These are phyloP conservation scores for Morbakka virulenta DNA, from an alignment of 30 jellyfish, hydroid and myxozoan genomes.

Conservation along the genomic window DNA sequence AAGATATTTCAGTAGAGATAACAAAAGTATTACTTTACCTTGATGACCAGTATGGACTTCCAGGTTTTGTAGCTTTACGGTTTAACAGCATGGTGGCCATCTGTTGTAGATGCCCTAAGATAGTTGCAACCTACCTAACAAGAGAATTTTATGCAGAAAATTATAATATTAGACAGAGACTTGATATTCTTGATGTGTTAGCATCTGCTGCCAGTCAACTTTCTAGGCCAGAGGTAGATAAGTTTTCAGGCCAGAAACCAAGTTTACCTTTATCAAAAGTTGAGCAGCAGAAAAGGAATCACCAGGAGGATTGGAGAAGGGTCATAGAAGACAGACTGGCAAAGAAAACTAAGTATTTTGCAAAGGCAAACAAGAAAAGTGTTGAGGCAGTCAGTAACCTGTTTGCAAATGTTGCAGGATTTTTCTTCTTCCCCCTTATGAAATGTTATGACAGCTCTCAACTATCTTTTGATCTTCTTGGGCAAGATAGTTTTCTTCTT, in stretches of 20 bases:
- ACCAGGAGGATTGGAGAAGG: slow-evolving; percentile 55
- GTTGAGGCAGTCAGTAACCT: slow-evolving; percentile 48
- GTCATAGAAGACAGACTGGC: slow-evolving; percentile 79
- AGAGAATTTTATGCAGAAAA: slow-evolving; percentile 80
- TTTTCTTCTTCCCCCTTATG: slow-evolving; percentile 83
- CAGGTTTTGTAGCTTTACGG: slow-evolving; percentile 29
- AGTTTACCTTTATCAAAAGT: slow-evolving; percentile 70
- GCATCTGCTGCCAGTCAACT: slow-evolving; percentile 76
- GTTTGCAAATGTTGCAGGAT: slow-evolving; percentile 78
- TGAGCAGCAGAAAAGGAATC: not conserved
- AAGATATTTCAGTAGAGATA: slow-evolving; percentile 66
- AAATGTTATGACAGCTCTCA: slow-evolving; percentile 58
- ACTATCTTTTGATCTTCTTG: slow-evolving; percentile 76
- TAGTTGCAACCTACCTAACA: slow-evolving; percentile 54
- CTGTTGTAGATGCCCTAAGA: slow-evolving; percentile 67
- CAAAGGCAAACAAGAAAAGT: slow-evolving; percentile 52
- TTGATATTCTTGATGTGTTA: slow-evolving; percentile 79
- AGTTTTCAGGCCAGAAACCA: slow-evolving; percentile 21
- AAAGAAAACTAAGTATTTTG: slow-evolving; percentile 62
- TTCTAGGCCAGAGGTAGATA: slow-evolving; percentile 48
- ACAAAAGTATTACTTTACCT: slow-evolving; percentile 72
- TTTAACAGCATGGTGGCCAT: slow-evolving; percentile 75
- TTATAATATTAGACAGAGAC: slow-evolving; percentile 74
- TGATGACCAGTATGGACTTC: slow-evolving; percentile 70
- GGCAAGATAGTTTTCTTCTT: slow-evolving; percentile 80